Conservation (phyloP, 1,140 invertebrate genomes). For the Brachystomella parvula region DNA sequence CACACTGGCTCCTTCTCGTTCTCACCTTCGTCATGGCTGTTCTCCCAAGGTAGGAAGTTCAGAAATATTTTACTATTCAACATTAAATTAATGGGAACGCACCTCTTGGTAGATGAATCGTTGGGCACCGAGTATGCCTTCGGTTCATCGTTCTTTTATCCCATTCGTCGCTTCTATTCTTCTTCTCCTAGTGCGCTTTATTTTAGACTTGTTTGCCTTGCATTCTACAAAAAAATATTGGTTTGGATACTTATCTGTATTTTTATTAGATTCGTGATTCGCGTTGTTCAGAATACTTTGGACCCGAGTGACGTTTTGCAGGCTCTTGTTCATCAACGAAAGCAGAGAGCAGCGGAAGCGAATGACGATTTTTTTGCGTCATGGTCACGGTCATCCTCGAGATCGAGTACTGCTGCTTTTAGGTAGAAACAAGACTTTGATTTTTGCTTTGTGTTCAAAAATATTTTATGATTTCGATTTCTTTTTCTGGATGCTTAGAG, state of each 20-base stretch:
- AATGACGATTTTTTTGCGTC: constrained; percentile 56
- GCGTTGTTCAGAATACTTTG: constrained; percentile 45
- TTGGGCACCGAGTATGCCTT: no score
- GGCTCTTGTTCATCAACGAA: constrained; percentile 46
- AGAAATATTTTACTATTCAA: constrained; percentile 9
- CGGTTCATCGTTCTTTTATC: constrained; percentile 2
- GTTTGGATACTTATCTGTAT: constrained; percentile 15
- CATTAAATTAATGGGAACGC: neutral
- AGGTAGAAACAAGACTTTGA: constrained; percentile 44
- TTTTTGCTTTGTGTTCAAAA: neutral
- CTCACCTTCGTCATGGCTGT: constrained; percentile 68
- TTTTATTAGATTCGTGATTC: constrained; percentile 45
- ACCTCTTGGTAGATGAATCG: no score
- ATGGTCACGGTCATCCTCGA: constrained; percentile 56
- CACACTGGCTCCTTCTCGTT: constrained; percentile 72
- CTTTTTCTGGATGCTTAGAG: constrained; percentile 4
- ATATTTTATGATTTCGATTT: neutral
- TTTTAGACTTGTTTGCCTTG: neutral
- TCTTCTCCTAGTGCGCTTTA: no score
- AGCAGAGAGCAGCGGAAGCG: constrained; percentile 42
- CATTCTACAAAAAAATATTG: neutral
- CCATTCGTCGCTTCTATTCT: no score
- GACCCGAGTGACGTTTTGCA: constrained; percentile 50
- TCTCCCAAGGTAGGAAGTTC: constrained; percentile 66
- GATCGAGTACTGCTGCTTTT: constrained; percentile 56